Evolutionary conservation across 2,113 vertebrate genomes (phyloP), one percentile per base, ranked within the genome.

Genomic region (Podarcis muralis): DNA sequence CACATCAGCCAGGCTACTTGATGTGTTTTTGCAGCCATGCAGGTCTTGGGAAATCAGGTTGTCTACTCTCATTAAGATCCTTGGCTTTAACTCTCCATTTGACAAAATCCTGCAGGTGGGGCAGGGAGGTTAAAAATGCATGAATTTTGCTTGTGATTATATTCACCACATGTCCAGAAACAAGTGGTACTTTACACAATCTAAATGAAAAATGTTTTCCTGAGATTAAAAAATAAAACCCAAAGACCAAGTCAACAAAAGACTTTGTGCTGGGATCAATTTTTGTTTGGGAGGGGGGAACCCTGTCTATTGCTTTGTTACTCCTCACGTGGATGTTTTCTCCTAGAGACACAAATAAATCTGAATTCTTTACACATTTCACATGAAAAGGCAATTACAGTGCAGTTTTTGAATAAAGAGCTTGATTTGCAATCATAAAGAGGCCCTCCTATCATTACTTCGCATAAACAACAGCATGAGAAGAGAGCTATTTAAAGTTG

Each of bases 401-500:
- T 79, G 3, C 16, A 23, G 30, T 0, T 85, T 88, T 87, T 85
- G 80, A 75, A 62, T 27, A 68, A 69, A 5, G 93, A 15, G 35
- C 81, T 84, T 84, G 86, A 81, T 89, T 72, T 89, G 85, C 85
- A 79, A 1, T 90, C 89, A 57, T 12, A 27, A 82, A 79, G 80
- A 84, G 80, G 22, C 87, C 77, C 85, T 25, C 35, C 27, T 89
- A 25, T 89, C 48, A 37, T 32, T 80, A 0, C 79, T 62, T 2
- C 62, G 53, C 16, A 83, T 53, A 93, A 89, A 89, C 79, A 83
- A 65, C 87, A 72, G 25, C 0, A 37, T 57, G 40, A 57, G 65
- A 87, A 69, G 78, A 66, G 5, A 86, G 69, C 62, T 86, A 32
- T 93, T 93, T 91, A 92, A 87, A 90, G 83, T 85, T 80, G 65